Percentiles rank a stretch among this genome's conserved stretches.
Evolutionary conservation across 1,140 invertebrate genomes (phyloP).

Genomic region (Papilio polyxenes): DNA sequence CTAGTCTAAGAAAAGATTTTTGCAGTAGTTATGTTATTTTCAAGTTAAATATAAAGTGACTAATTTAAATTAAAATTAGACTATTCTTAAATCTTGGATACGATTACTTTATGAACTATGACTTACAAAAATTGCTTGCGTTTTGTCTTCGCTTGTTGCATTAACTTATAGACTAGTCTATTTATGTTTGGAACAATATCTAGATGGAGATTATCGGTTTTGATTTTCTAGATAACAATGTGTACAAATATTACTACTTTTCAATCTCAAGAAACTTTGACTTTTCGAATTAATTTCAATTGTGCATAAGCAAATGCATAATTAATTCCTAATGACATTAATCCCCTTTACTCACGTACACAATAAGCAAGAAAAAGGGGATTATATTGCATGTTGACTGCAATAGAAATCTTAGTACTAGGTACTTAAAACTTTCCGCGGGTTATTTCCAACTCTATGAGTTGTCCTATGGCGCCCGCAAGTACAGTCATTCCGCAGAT

Average conservation of each 20-base stretch:
- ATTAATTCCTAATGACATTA: background rate
- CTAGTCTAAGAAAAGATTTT: background rate
- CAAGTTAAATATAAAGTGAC: background rate
- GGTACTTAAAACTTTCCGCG: background rate
- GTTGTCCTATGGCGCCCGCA: background rate
- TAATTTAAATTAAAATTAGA: background rate
- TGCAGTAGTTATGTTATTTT: background rate
- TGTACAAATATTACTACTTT: no score
- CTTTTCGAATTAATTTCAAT: background rate
- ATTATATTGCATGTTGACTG: background rate
- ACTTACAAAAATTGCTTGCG: no score
- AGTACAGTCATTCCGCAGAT: background rate
- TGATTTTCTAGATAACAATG: no score
- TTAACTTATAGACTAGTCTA: no score
- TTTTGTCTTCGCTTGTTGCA: background rate
- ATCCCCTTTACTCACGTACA: background rate
- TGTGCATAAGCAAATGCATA: no score
- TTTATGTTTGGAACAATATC: no score
- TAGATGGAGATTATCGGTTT: no score
- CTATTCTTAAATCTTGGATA: background rate
- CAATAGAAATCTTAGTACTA: background rate
- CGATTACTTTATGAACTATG: no score
- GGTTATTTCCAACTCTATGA: background rate
- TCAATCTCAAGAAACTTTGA: background rate
- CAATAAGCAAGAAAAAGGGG: background rate